A percentile compares a stretch with the other conserved stretches of the same genome.
These are phyloP conservation scores for Sigmodon hispidus DNA, from an alignment of 2,113 vertebrate species.

Conservation along the genomic window DNA sequence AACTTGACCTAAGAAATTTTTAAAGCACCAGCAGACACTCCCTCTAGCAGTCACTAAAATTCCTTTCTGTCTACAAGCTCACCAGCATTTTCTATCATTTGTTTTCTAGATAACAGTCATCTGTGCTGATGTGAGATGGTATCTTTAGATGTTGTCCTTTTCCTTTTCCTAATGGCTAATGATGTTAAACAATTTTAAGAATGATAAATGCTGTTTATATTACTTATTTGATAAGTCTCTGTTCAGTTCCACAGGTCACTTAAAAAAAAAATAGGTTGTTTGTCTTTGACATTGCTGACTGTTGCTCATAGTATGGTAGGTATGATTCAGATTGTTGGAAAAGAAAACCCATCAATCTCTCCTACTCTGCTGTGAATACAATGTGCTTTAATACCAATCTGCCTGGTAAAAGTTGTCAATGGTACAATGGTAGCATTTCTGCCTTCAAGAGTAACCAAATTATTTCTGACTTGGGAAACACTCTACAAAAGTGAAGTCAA, in stretches of 20 bases:
- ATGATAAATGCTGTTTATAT: background rate
- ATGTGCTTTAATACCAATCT: background rate
- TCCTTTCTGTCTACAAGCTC: background rate
- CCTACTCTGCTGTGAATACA: background rate
- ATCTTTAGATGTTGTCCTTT: background rate
- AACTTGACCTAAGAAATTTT: conserved; percentile 2
- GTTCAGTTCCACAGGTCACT: background rate
- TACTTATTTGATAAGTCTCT: background rate
- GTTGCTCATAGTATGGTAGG: too few relatives aligned
- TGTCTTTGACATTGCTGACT: background rate
- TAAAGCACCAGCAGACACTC: background rate
- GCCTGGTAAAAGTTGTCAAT: too few relatives aligned
- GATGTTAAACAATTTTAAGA: background rate
- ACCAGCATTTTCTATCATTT: background rate
- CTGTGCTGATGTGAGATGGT: background rate
- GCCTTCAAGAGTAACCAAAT: background rate
- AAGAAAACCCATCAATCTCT: background rate
- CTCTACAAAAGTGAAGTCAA: background rate
- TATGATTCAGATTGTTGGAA: background rate
- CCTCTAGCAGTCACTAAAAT: background rate
- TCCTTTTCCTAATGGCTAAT: background rate
- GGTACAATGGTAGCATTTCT: background rate
- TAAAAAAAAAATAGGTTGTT: background rate
- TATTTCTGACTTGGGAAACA: background rate
- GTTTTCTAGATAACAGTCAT: background rate